Conservation (phyloP, 2,888 invertebrate genomes). For the Ichneumon xanthorius region DNA sequence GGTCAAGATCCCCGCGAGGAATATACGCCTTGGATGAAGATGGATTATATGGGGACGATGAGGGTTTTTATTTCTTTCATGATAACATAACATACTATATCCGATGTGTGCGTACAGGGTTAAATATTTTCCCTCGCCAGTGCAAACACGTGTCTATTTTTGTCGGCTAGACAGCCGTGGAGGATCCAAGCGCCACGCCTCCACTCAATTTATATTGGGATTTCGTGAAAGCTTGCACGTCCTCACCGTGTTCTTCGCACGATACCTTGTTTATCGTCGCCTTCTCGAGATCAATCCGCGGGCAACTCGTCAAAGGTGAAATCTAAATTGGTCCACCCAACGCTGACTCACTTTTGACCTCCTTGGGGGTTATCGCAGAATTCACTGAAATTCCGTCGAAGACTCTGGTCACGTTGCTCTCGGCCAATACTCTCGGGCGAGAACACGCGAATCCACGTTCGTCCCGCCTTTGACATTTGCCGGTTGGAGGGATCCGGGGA, state of each 20-base stretch:
- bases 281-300: not conserved
- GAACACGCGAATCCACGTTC: too few species aligned
- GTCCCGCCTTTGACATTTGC: too few species aligned
- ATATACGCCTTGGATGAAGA: not conserved
- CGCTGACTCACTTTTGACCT: too few species aligned
- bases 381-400: too few species aligned
- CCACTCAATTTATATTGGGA: constrained; percentile 40
- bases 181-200: constrained; percentile 20
- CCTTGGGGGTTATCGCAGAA: too few species aligned
- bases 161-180: constrained; percentile 20
- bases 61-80: not conserved
- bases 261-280: constrained; percentile 3
- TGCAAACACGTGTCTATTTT: constrained; percentile 28
- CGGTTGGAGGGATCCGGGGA: too few species aligned
- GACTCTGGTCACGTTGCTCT: too few species aligned
- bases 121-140: constrained; percentile 26
- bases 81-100: not conserved
- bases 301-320: not conserved
- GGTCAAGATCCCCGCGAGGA: not conserved
- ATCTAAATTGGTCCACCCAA: too few species aligned
- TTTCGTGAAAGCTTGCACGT: constrained; percentile 1
- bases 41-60: not conserved
- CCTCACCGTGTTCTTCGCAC: not conserved
- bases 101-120: constrained; percentile 5
- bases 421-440: too few species aligned